Evolutionary conservation across 2,113 vertebrate genomes (phyloP).

Genomic region (Neofelis nebulosa): DNA sequence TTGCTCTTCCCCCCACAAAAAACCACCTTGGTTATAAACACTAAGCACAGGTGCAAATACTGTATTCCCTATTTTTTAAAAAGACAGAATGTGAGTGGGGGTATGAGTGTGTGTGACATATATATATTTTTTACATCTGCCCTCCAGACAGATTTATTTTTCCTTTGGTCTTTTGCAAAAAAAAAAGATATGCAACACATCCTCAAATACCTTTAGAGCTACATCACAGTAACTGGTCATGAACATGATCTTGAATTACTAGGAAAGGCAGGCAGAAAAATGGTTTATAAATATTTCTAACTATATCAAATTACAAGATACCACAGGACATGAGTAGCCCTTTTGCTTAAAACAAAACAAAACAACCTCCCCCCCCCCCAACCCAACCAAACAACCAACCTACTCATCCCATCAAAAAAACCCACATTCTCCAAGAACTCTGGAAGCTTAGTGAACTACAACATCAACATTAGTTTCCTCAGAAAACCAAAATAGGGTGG

Average conservation of each 20-base stretch:
- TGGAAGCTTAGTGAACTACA: background rate
- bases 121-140: background rate
- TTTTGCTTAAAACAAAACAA: background rate
- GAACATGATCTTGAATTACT: background rate
- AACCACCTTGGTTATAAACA: background rate
- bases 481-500: background rate
- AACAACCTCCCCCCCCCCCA: background rate
- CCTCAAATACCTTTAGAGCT: background rate
- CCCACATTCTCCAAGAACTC: background rate
- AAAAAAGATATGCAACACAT: background rate
- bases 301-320: background rate
- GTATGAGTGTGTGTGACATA: background rate
- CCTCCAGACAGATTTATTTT: conserved; percentile 19
- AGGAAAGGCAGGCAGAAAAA: conserved; percentile 1
- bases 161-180: conserved; percentile 12
- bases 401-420: background rate
- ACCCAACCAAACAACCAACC: background rate
- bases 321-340: background rate
- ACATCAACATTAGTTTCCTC: background rate
- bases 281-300: background rate
- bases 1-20: background rate
- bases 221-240: background rate
- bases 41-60: background rate
- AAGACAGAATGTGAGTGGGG: background rate
- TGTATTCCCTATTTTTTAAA: background rate